These are phyloP conservation scores for Sebastiscus tertius DNA, from an alignment of 2,797 vertebrate species.

Conservation along the genomic window DNA sequence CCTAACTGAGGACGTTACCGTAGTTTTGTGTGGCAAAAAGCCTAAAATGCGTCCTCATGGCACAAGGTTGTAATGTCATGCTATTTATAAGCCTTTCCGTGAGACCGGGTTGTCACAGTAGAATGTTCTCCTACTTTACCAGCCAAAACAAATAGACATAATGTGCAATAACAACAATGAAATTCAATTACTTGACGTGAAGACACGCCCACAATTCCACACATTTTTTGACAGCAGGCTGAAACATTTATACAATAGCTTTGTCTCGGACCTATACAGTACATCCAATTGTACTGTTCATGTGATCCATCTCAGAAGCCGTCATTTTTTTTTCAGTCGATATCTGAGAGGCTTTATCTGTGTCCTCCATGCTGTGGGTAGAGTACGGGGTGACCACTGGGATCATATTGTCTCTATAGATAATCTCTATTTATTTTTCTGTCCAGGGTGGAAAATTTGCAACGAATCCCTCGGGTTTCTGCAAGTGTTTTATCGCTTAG, in stretches of 20 bases:
- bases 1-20: no score
- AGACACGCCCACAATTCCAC: constrained; percentile 16
- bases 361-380: constrained; percentile 50
- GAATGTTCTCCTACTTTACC: not conserved
- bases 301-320: constrained; percentile 5
- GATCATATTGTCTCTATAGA: constrained; percentile 75
- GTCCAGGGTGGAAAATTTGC: constrained; percentile 80
- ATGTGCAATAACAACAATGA: constrained; percentile 33
- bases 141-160: constrained; percentile 36
- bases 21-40: no score
- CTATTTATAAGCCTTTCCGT: no score
- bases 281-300: constrained; percentile 5
- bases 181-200: constrained; percentile 10
- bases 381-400: constrained; percentile 49
- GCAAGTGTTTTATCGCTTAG: constrained; percentile 73
- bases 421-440: constrained; percentile 84
- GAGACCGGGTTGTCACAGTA: not conserved
- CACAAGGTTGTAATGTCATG: no score
- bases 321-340: constrained; percentile 5
- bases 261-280: not conserved
- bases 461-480: constrained; percentile 65
- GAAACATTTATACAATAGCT: constrained; percentile 3
- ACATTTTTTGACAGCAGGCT: constrained; percentile 1
- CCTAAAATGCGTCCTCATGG: no score
- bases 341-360: constrained; percentile 65